Base-by-base conservation (phyloP, 2,797 vertebrate species). In the Pipistrellus pygmaeus region DNA sequence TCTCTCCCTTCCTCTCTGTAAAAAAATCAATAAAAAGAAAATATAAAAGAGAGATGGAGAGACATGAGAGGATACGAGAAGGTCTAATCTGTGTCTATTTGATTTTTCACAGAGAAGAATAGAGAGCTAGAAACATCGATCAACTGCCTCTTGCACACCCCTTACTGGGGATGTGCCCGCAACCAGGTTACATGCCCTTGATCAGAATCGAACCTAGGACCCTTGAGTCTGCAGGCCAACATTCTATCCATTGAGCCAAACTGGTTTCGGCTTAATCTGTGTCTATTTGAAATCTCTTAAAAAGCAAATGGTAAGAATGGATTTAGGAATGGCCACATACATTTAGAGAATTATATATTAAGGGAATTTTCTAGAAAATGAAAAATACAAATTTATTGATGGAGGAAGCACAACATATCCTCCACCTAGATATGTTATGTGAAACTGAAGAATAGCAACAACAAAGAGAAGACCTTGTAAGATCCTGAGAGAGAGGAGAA, bases 341-440 rank as follows among this genome's bases (percentile, higher is more conserved):
- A 25, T 71, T 88, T 68, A 77, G 17, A 83, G 27, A 64, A 85
- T 71, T 71, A 44, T 51, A 3, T 48, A 57, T 60, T 73, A 18
- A 76, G 17, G 44, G 13, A 92, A 81, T 75, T 92, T 89, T 88
- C 80, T 76, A 88, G 41, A 41, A 81, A 13, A 80, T 89, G 57
- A 90, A 80, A 85, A 90, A 51, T 30, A 68, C 66, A 85, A 68
- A 81, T 44, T 51, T 35, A 81, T 13, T 81, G 27, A 14, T 60
- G 21, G 27, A 81, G 25, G 20, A 87, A 53, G 30, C 35, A 62
- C 41, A 72, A 23, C 23, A 41, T 71, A 46, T 20, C 62, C 21
- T 35, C 35, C 15, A 71, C 5, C 51, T 35, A 25, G 21, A 60
- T 3, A 20, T 8, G 5, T 32, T 68, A 60, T 13, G 32, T 83